Percentiles rank a stretch among this genome's conserved stretches.
Conservation (phyloP, 2,797 vertebrate species). For the Neosalanx taihuensis region DNA sequence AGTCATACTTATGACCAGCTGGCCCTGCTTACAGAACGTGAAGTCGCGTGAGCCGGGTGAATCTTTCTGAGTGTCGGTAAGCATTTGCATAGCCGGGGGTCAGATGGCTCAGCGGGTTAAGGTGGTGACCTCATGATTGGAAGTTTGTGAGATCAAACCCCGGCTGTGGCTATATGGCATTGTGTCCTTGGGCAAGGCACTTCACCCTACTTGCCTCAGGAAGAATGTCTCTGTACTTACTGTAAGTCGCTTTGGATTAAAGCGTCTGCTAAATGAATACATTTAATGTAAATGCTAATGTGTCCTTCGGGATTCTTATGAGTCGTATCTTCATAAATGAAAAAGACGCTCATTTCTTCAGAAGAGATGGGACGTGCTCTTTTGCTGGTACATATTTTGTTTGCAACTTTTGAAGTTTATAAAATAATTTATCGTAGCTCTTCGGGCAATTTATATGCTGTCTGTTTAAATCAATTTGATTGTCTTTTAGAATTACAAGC, state of each 20-base stretch:
- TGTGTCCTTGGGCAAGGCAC: too few relatives aligned
- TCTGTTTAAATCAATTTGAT: slow-evolving; percentile 64
- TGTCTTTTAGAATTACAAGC: slow-evolving; percentile 52
- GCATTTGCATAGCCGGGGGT: not conserved
- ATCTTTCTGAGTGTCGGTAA: slow-evolving; percentile 1
- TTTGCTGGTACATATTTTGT: slow-evolving; percentile 58
- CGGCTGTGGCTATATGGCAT: too few relatives aligned
- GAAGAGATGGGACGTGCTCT: not conserved
- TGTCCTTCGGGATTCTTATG: slow-evolving; percentile 7
- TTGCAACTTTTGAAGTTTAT: slow-evolving; percentile 59
- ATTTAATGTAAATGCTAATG: not conserved
- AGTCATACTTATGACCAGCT: too few relatives aligned
- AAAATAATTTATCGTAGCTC: slow-evolving; percentile 65
- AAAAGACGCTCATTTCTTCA: not conserved
- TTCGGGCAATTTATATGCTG: slow-evolving; percentile 61
- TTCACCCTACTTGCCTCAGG: too few relatives aligned
- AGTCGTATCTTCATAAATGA: not conserved
- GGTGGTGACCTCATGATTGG: too few relatives aligned
- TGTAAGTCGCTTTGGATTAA: too few relatives aligned
- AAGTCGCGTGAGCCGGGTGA: slow-evolving; percentile 4
- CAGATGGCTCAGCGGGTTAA: too few relatives aligned
- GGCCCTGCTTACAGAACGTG: too few relatives aligned
- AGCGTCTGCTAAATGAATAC: too few relatives aligned
- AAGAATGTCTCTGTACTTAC: too few relatives aligned
- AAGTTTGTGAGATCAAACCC: too few relatives aligned